Percentiles rank a stretch among this genome's conserved stretches.
Conservation (phyloP, 2,888 invertebrate genomes). For the Galerucella pusilla region DNA sequence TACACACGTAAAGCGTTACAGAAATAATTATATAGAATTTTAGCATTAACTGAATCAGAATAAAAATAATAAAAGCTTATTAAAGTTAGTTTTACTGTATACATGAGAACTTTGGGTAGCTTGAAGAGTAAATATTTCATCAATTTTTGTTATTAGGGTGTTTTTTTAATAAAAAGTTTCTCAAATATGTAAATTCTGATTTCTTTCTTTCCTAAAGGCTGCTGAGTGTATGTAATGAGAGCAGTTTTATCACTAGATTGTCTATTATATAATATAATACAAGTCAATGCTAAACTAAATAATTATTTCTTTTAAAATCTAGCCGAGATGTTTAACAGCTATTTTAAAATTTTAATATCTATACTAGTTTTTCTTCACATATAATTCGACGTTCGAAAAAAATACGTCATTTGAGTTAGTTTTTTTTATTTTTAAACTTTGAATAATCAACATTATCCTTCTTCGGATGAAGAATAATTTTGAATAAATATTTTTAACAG, state of each 20-base stretch:
- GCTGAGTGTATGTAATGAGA: slow-evolving; percentile 9
- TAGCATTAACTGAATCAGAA: slow-evolving; percentile 49
- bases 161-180: not conserved
- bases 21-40: slow-evolving; percentile 58
- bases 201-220: slow-evolving; percentile 8
- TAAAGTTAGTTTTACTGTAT: not conserved
- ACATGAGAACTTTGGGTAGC: slow-evolving; percentile 2
- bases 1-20: slow-evolving; percentile 59
- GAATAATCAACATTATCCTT: slow-evolving; percentile 46
- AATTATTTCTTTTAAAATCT: slow-evolving; percentile 57
- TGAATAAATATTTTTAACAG: slow-evolving; percentile 43
- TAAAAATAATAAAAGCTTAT: not conserved
- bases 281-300: slow-evolving; percentile 54
- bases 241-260: slow-evolving; percentile 29
- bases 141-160: too few species aligned
- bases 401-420: slow-evolving; percentile 25
- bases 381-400: slow-evolving; percentile 41
- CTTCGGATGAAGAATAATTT: slow-evolving; percentile 42
- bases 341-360: slow-evolving; percentile 40
- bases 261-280: slow-evolving; percentile 27
- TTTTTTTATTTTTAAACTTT: slow-evolving; percentile 41
- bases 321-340: slow-evolving; percentile 62
- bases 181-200: slow-evolving; percentile 28
- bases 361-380: slow-evolving; percentile 41
- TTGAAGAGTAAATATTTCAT: not conserved